phyloP scores from a whole-genome alignment of 2,797 vertebrate genomes.

The Aeoliscus strigatus region DNA sequence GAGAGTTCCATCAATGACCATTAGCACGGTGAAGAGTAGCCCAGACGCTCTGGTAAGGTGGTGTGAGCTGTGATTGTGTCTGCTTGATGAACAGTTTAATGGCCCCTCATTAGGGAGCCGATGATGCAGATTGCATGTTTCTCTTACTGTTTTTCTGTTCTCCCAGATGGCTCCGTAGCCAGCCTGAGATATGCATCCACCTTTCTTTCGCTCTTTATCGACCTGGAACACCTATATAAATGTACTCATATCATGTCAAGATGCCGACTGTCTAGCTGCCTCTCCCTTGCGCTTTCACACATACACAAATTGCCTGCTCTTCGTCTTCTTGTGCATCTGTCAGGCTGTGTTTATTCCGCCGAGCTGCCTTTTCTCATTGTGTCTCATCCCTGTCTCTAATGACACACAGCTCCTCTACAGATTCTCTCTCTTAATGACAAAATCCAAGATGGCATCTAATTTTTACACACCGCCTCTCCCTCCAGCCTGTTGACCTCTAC shows the following conservation, averaged over 20 bases:
- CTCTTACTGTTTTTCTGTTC: slow-evolving; percentile 30
- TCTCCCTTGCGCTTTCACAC: slow-evolving; percentile 22
- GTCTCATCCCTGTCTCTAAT: slow-evolving; percentile 8
- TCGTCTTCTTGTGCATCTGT: slow-evolving; percentile 9
- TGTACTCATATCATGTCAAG: slow-evolving; percentile 1
- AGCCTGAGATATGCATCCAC: slow-evolving; percentile 13
- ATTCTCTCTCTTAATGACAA: slow-evolving; percentile 6
- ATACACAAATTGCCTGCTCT: slow-evolving; percentile 15
- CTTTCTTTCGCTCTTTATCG: slow-evolving; percentile 9
- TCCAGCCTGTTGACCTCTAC: slow-evolving; percentile 36
- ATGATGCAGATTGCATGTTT: slow-evolving; percentile 54
- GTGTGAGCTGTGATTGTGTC: slow-evolving; percentile 50
- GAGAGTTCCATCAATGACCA: slow-evolving; percentile 57
- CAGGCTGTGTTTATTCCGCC: slow-evolving; percentile 3
- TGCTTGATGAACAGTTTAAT: slow-evolving; percentile 59
- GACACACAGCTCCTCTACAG: slow-evolving; percentile 15
- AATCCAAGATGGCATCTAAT: neutral
- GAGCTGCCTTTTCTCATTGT: slow-evolving; percentile 13
- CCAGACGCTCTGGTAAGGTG: slow-evolving; percentile 25
- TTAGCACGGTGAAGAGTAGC: slow-evolving; percentile 46
- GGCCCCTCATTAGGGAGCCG: slow-evolving; percentile 57
- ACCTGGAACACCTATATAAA: slow-evolving; percentile 3
- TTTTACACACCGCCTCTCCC: slow-evolving; percentile 7
- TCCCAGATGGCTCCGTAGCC: slow-evolving; percentile 2
- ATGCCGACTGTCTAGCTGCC: slow-evolving; percentile 3